A percentile compares a stretch with the other conserved stretches of the same genome.
Conservation (phyloP, 2,113 vertebrate species). For the Ramphastos sulfuratus region DNA sequence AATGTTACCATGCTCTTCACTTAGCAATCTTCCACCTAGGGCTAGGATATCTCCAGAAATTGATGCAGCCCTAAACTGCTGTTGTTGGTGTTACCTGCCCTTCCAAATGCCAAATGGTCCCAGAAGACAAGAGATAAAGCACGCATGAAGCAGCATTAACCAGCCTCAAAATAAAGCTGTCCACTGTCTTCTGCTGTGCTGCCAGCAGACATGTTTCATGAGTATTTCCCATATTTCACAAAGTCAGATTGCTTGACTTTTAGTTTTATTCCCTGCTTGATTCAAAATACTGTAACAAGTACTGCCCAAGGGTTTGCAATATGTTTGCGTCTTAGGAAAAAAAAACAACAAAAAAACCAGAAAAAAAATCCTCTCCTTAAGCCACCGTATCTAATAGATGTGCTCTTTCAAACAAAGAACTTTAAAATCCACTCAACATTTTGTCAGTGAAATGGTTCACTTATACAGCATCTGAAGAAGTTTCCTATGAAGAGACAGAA, state of each 20-base stretch:
- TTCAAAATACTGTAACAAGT: background rate
- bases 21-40: background rate
- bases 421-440: background rate
- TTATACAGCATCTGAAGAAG: background rate
- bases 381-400: background rate
- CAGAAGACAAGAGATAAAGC: background rate
- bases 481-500: background rate
- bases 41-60: background rate
- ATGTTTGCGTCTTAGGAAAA: background rate
- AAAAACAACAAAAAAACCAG: background rate
- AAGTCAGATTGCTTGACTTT: background rate
- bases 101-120: background rate
- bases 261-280: background rate
- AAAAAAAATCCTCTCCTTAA: background rate
- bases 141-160: background rate
- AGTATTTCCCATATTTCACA: background rate
- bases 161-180: background rate
- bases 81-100: background rate
- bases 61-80: background rate
- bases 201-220: background rate
- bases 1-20: rapidly evolving
- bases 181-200: background rate
- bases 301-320: background rate
- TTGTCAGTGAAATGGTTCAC: background rate
- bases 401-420: background rate